Evolutionary conservation across 2,113 vertebrate species (phyloP), one percentile per base, ranked within the genome.

Genomic region (Pyrgilauda ruficollis): DNA sequence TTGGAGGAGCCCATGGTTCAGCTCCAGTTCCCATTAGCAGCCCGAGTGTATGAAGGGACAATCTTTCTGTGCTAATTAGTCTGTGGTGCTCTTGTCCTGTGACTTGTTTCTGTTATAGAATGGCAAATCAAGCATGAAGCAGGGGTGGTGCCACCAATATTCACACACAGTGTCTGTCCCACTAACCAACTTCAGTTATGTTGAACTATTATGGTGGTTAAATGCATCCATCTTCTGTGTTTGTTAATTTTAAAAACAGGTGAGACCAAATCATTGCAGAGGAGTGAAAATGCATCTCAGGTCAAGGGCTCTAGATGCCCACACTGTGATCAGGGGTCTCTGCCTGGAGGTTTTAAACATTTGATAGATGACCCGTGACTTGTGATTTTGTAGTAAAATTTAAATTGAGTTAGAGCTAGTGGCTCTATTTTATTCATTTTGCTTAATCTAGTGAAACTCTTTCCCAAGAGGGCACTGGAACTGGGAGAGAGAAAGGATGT

Each of bases 31-130:
- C 72, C 0, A 0, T 58, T 49, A 44, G 24, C 58, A 84, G 50
- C 33, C 22, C 0, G 0, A 28, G 37, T 18, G 13, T 43, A 7
- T 52, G n/a, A 56, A 76, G 37, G 30, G 52, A 27, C 4, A 4
- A 3, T 15, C 21, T 49, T 10, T 67, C 13, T 78, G 28, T 70
- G 62, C 67, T 68, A 3, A 33, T 58, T 43, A 61, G 43, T 49
- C 67, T 1, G 0, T 47, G 37, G 17, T 77, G 46, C 30, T 85
- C 58, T 52, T 90, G 37, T 74, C 44, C 47, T 58, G 53, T 39
- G 61, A 55, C 50, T 84, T 75, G 7, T 52, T 84, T 68, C 37
- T 78, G 8, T 69, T 87, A 10, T 7, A 10, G 18, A 78, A 68
- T 69, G 61, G 43, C 35, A 68, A 30, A 75, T 78, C 18, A 72